Conservation (phyloP, 2,113 vertebrate genomes). For the Isurus oxyrinchus region DNA sequence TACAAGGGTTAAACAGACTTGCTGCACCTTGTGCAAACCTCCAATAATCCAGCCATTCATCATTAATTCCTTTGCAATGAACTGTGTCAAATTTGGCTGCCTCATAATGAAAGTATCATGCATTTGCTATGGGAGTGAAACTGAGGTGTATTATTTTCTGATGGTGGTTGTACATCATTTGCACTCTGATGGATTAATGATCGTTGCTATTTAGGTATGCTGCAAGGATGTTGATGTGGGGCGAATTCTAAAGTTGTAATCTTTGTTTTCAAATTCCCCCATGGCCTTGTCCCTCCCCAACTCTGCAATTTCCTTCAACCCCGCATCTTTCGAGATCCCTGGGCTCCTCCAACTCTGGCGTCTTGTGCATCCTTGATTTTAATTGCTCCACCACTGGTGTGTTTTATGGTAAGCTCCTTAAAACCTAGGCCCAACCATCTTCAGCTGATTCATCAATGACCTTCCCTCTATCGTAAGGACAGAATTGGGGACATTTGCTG, state of each 20-base stretch:
- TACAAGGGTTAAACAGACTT: background rate
- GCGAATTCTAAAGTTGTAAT: background rate
- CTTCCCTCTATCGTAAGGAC: too few relatives aligned
- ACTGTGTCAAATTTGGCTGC: background rate
- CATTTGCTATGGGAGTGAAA: background rate
- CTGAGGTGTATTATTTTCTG: background rate
- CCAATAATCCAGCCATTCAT: constrained; percentile 5
- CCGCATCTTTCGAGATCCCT: background rate
- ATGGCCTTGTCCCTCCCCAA: background rate
- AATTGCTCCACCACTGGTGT: too few relatives aligned
- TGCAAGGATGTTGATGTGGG: too few relatives aligned
- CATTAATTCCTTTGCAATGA: background rate
- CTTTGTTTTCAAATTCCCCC: background rate
- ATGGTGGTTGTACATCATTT: background rate
- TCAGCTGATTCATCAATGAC: too few relatives aligned
- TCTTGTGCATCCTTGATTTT: background rate
- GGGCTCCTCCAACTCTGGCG: background rate
- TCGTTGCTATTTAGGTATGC: background rate
- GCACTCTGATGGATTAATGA: background rate
- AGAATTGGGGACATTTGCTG: too few relatives aligned
- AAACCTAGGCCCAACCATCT: background rate
- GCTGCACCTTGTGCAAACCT: background rate
- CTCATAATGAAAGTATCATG: background rate
- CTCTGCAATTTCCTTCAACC: background rate
- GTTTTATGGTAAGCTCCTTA: background rate